phyloP scores from a whole-genome alignment of 1,140 invertebrate species.

The Drosophila pandora region DNA sequence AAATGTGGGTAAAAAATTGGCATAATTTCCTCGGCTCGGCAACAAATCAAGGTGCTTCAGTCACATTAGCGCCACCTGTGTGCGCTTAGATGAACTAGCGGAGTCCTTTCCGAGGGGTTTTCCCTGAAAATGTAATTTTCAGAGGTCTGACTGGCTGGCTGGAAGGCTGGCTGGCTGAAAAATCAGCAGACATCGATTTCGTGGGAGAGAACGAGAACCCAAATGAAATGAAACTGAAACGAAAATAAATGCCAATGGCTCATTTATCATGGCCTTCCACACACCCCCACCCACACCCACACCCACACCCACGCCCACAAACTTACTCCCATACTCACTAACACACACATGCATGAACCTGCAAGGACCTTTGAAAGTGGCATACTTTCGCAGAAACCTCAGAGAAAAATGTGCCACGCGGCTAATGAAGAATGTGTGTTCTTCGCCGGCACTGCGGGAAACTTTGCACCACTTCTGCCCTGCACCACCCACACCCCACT shows the following conservation, averaged over 20 bases:
- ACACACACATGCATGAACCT: slow-evolving; percentile 10
- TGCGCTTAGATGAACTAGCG: slow-evolving; percentile 53
- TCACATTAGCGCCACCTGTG: slow-evolving; percentile 60
- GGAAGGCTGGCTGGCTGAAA: slow-evolving; percentile 32
- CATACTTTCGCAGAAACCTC: slow-evolving; percentile 43
- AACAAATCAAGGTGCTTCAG: slow-evolving; percentile 50
- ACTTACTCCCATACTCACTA: slow-evolving; percentile 8
- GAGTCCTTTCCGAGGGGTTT: slow-evolving; percentile 1
- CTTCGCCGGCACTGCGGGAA: slow-evolving; percentile 37
- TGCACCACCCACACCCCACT: not conserved
- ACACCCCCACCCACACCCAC: slow-evolving; percentile 10
- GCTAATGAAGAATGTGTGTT: slow-evolving; percentile 66
- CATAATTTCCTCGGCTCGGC: slow-evolving; percentile 56
- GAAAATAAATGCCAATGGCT: slow-evolving; percentile 69
- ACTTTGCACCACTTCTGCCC: slow-evolving; percentile 23
- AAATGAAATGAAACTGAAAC: slow-evolving; percentile 67
- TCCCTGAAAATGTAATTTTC: slow-evolving; percentile 54
- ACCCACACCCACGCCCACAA: slow-evolving; percentile 7
- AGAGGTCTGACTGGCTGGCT: slow-evolving; percentile 12
- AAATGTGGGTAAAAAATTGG: slow-evolving; percentile 49
- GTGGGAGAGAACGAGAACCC: slow-evolving; percentile 29
- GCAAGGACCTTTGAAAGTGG: slow-evolving; percentile 31
- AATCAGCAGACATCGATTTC: slow-evolving; percentile 66
- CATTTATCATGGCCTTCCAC: slow-evolving; percentile 56
- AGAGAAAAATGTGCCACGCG: slow-evolving; percentile 59